Base-by-base conservation (phyloP, 2,797 vertebrate genomes). In the Mormyrus hasselquistii region DNA sequence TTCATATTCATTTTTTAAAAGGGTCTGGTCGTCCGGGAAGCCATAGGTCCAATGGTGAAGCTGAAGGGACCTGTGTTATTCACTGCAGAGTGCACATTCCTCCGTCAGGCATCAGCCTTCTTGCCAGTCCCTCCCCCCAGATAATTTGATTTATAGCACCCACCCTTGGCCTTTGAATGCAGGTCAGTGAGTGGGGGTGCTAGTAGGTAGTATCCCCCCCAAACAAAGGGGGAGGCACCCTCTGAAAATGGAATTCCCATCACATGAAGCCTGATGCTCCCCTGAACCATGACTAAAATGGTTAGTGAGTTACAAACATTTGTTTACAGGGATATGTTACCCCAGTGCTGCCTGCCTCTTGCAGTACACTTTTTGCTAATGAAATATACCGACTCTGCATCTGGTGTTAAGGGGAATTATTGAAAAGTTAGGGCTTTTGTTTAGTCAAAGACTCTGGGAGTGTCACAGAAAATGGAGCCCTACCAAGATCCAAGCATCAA, bases 301-400 rank as follows among this genome's bases (percentile, higher is more conserved):
- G 38, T 79, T 79, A 44, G 73, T 12, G 16, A 79, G 14, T 79
- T 38, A 19, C 16, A 44, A 5, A n/a, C 4, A 79, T 79, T 19
- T 34, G 65, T 34, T 69, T 69, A 69, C 65, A 69, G 10, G 65
- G 6, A 59, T 2, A 59, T 59, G 55, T 14, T 59, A 22, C 55
- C 19, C 7, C 19, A 57, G 55, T n/a, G 5, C 55, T 57, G 19
- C 55, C 16, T 57, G 55, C 19, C 5, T 57, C 55, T 57, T n/a
- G 55, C 4, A 57, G 55, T n/a, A 57, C 4, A 19, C 55, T 55
- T 19, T 57, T 57, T 57, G 16, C 53, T 55, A 4, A 19, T 53
- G 22, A 90, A 69, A 93, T 91, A 88, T 92, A 90, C 92, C 89
- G 82, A 44, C 86, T 92, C 91, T 90, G 91, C 92, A 92, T 92